Evolutionary conservation across 2,113 vertebrate genomes (phyloP), one percentile per base, ranked within the genome.

Genomic region (Dicentrarchus labrax): DNA sequence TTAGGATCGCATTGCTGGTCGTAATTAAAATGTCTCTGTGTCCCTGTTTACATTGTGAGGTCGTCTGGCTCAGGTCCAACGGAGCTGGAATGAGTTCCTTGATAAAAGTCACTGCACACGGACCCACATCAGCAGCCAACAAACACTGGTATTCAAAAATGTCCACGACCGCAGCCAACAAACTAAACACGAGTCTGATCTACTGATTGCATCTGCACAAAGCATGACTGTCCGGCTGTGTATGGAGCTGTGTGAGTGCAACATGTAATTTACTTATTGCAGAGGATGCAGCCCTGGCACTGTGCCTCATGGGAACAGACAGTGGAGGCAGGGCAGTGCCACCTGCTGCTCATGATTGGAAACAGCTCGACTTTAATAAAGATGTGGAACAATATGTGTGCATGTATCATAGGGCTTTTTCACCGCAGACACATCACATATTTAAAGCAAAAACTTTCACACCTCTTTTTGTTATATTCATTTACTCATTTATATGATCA

Each of bases 21-120:
- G 47, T 90, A 77, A 93, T 91, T 91, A 90, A 92, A 86, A 84
- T 79, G 85, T 83, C 82, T 70, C n/a, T 74, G 59, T 79, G 72
- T 84, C 80, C 57, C 56, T 75, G 88, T 93, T 92, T 88, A 90
- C 48, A 76, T 51, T 84, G 76, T 70, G 71, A 76, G 67, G 72
- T 83, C 45, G 12, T 56, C 70, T 72, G 86, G 84, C 70, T 76
- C 4, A 0, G 36, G 56, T 67, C 81, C 89, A 93, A 69, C 22
- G 36, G 19, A 43, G 47, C 60, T 71, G 51, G 57, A 76, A 56
- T 71, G 77, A 76, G 70, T 53, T 84, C 22, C 61, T 48, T 87
- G 60, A 90, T 89, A 71, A 80, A 64, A 82, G 41, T 72, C 57
- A 62, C 54, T 53, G 36, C 74, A 65, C n/a, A 77, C 59, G 69